Conservation (phyloP, 37 sponge, comb jelly and placozoan species). For the Dysidea cf. avara region DNA sequence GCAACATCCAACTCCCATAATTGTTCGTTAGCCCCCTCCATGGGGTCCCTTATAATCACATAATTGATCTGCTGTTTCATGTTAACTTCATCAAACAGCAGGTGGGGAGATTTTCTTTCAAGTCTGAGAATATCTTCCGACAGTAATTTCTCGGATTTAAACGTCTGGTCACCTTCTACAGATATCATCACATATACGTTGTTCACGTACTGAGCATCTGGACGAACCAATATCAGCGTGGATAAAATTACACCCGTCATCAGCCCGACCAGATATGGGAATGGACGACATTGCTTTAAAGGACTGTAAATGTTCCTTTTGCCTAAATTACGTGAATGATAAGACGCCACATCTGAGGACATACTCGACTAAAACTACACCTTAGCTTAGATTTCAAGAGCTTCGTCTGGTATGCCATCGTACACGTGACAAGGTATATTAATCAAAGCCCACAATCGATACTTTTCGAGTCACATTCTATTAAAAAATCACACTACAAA, state of each 20-base stretch:
- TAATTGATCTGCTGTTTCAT: conserved; percentile 25
- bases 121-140: conserved; percentile 1
- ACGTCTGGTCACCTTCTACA: not conserved
- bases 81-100: conserved; percentile 15
- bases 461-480: too few relatives aligned
- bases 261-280: conserved; percentile 29
- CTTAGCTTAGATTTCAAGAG: too few relatives aligned
- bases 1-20: too few relatives aligned
- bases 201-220: conserved; percentile 18
- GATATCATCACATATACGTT: conserved; percentile 14
- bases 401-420: too few relatives aligned
- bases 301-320: too few relatives aligned
- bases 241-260: conserved; percentile 29
- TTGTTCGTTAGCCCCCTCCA: not conserved
- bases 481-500: too few relatives aligned
- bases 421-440: too few relatives aligned
- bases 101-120: too few relatives aligned
- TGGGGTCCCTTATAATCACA: not conserved
- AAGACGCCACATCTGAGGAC: too few relatives aligned
- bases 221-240: conserved; percentile 15
- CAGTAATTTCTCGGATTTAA: conserved; percentile 2
- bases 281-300: conserved; percentile 16
- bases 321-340: too few relatives aligned
- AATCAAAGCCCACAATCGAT: too few relatives aligned
- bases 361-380: too few relatives aligned